Percentiles rank a stretch among this genome's conserved stretches.
These are phyloP conservation scores for Nematopogon swammerdamellus DNA, from an alignment of 2,888 invertebrate species.

Conservation along the genomic window DNA sequence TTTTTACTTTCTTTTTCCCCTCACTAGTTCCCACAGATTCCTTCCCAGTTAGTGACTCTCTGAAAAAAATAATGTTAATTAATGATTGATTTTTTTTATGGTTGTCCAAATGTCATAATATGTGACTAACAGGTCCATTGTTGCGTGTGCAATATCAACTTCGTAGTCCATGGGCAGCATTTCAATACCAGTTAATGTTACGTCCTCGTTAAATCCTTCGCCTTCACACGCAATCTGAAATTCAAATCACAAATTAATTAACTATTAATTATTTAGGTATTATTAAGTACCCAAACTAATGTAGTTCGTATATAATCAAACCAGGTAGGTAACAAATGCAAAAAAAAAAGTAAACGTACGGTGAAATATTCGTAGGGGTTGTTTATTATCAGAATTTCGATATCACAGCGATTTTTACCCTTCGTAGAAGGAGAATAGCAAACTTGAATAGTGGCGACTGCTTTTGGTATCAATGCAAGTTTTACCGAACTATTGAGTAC, in stretches of 20 bases:
- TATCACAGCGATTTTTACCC: constrained; percentile 32
- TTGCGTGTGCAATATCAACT: not conserved
- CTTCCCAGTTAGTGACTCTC: no score
- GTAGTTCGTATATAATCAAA: no score
- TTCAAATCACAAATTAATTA: no score
- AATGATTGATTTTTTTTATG: no score
- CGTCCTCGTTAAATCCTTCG: constrained; percentile 46
- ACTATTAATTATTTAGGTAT: no score
- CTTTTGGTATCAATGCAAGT: constrained; percentile 23
- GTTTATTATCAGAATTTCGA: constrained; percentile 28
- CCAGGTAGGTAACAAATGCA: no score
- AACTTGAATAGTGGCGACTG: constrained; percentile 22
- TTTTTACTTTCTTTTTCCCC: no score
- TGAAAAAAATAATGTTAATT: no score
- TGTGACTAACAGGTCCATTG: not conserved
- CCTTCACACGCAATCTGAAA: constrained; percentile 36
- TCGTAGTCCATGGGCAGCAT: constrained; percentile 44
- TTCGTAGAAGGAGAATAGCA: constrained; percentile 33
- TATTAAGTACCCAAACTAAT: no score
- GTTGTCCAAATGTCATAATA: no score
- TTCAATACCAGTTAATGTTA: constrained; percentile 36
- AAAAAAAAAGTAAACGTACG: no score
- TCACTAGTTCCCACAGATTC: no score
- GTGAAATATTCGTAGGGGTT: constrained; percentile 42
- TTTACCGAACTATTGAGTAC: constrained; percentile 21